These are phyloP conservation scores for Paradisaea rubra DNA, from an alignment of 2,113 vertebrate species.

Conservation along the genomic window DNA sequence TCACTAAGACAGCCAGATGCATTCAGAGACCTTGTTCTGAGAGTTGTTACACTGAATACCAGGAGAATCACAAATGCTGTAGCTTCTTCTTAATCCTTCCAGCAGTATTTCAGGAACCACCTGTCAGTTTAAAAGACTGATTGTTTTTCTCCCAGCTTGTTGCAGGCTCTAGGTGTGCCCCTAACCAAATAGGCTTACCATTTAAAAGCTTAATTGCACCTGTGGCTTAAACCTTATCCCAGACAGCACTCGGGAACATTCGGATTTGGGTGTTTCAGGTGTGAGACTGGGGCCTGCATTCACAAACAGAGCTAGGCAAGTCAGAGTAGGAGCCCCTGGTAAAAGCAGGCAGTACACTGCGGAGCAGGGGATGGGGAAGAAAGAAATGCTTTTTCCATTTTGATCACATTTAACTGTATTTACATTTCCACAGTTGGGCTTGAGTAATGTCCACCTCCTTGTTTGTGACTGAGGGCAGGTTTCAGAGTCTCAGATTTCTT, in stretches of 20 bases:
- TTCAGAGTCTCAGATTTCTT: conserved; percentile 40
- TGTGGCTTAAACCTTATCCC: conserved; percentile 52
- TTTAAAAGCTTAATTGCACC: conserved; percentile 60
- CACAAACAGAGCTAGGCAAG: background rate
- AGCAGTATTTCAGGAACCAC: conserved; percentile 37
- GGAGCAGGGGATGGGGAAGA: background rate
- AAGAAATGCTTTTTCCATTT: background rate
- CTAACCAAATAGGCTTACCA: conserved; percentile 49
- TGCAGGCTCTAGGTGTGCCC: conserved; percentile 46
- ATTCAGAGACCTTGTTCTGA: background rate
- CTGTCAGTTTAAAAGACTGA: conserved; percentile 28
- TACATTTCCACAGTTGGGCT: background rate
- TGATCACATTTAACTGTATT: conserved; percentile 20
- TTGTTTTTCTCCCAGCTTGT: background rate
- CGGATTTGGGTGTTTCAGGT: conserved; percentile 45
- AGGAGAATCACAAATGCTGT: conserved; percentile 17
- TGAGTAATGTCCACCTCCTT: conserved; percentile 44
- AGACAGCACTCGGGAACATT: conserved; percentile 7
- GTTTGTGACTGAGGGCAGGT: conserved; percentile 40
- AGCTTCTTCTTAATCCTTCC: conserved; percentile 43
- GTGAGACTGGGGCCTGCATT: background rate
- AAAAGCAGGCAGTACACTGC: background rate
- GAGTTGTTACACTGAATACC: conserved; percentile 39
- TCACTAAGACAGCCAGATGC: background rate
- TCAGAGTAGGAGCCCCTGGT: background rate